Evolutionary conservation across 2,113 vertebrate species (phyloP).

Genomic region (Vimba vimba): DNA sequence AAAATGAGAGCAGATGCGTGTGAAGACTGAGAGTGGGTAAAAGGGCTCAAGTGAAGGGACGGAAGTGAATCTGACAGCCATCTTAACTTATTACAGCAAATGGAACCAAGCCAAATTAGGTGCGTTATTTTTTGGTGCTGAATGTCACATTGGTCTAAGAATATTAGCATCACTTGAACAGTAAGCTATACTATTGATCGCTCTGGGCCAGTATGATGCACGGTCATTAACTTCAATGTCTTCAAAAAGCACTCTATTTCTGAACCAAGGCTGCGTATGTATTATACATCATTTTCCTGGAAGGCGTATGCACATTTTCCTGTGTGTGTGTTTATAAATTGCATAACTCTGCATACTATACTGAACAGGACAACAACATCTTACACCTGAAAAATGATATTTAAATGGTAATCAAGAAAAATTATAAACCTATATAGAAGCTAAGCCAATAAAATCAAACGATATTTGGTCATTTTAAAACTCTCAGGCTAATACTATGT

Average conservation of each 20-base stretch:
- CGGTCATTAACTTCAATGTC: conserved; percentile 54
- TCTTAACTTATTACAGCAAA: conserved; percentile 75
- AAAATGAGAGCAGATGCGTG: conserved; percentile 35
- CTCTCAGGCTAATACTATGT: neutral
- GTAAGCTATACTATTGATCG: conserved; percentile 46
- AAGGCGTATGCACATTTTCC: conserved; percentile 4
- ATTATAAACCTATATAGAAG: neutral
- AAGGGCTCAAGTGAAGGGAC: conserved; percentile 68
- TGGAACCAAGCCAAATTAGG: conserved; percentile 72
- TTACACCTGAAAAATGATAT: neutral
- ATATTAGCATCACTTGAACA: conserved; percentile 48
- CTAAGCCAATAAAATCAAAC: neutral
- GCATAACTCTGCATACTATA: no score
- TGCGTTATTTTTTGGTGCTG: conserved; percentile 65
- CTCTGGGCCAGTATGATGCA: conserved; percentile 59
- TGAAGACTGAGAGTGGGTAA: conserved; percentile 39
- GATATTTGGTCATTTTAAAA: neutral
- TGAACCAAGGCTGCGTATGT: conserved; percentile 53
- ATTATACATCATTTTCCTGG: conserved; percentile 48
- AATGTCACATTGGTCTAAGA: conserved; percentile 54
- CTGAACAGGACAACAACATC: neutral
- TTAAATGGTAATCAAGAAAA: neutral
- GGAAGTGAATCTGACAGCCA: conserved; percentile 73
- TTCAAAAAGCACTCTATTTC: conserved; percentile 40
- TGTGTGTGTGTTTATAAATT: conserved; percentile 43